Conservation (phyloP, 2,113 vertebrate species). For the Xenopus tropicalis region UCB_Xtro_10.0 CM004448.2:31182001-31182500, state of each 20-base stretch:
- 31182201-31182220: too few species aligned
- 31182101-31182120: too few species aligned
- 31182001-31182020: too few species aligned
- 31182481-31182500: slow-evolving; percentile 43
- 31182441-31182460: slow-evolving; percentile 48
- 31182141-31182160: too few species aligned
- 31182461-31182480: slow-evolving; percentile 70
- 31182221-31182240: slow-evolving; percentile 40
- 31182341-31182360: slow-evolving; percentile 72
- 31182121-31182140: too few species aligned
- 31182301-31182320: slow-evolving; percentile 69
- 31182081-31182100: too few species aligned
- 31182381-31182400: slow-evolving; percentile 74
- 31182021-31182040: too few species aligned
- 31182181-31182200: too few species aligned
- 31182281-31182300: slow-evolving; percentile 59
- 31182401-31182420: slow-evolving; percentile 62
- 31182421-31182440: too few species aligned
- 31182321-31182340: slow-evolving; percentile 31
- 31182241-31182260: slow-evolving; percentile 51
- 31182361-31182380: slow-evolving; percentile 75
- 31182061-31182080: too few species aligned
- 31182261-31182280: slow-evolving; percentile 60
- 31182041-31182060: too few species aligned
- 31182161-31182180: too few species aligned